These are phyloP conservation scores for Enteromius mattozi DNA, from an alignment of 2,797 vertebrate genomes.

Conservation along the genomic window DNA sequence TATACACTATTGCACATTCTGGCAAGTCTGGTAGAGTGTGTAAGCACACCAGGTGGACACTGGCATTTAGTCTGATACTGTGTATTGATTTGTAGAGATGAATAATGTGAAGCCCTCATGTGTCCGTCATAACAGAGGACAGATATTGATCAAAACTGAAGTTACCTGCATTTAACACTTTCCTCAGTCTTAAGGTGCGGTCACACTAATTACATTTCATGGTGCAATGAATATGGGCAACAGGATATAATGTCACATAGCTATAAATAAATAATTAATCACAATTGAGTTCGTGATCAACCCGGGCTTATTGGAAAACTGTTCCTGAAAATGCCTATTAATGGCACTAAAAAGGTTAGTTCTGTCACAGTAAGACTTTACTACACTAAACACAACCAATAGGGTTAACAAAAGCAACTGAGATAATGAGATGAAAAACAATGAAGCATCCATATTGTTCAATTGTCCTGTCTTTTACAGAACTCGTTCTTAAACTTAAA, in stretches of 20 bases:
- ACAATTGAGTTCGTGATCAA: background rate
- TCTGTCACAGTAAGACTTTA: background rate
- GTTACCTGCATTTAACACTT: slow-evolving; percentile 6
- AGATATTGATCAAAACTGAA: slow-evolving; percentile 12
- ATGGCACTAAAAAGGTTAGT: background rate
- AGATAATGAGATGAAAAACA: background rate
- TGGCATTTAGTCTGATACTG: slow-evolving; percentile 4
- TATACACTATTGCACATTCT: slow-evolving; percentile 76
- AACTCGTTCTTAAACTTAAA: background rate
- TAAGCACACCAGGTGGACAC: slow-evolving; percentile 71
- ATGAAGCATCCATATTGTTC: background rate
- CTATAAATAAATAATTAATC: slow-evolving; percentile 4
- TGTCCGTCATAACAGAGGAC: slow-evolving; percentile 27
- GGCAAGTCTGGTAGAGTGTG: slow-evolving; percentile 54
- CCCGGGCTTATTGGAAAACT: background rate
- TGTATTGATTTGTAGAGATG: slow-evolving; percentile 15
- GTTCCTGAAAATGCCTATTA: background rate
- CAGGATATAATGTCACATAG: background rate
- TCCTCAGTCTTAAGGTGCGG: background rate
- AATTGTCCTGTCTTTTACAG: background rate
- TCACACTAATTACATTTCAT: background rate
- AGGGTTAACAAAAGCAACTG: background rate
- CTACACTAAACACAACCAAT: background rate
- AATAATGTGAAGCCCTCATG: slow-evolving; percentile 47
- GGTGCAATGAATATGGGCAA: background rate